phyloP scores from a whole-genome alignment of 2,113 vertebrate genomes.

The Stegostoma tigrinum region DNA sequence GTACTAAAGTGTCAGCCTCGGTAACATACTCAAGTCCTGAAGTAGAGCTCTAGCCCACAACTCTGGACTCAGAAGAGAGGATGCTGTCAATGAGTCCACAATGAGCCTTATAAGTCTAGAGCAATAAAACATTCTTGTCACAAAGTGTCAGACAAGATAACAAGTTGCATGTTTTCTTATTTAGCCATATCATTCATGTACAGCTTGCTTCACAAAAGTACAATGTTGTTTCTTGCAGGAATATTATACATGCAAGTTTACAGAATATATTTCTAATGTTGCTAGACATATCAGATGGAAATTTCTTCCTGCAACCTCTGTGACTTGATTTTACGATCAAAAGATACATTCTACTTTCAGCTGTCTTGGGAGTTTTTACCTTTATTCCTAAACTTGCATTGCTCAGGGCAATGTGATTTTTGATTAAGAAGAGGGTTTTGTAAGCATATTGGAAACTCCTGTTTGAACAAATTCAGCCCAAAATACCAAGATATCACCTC shows the following conservation, averaged over 20 bases:
- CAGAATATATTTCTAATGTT: not conserved
- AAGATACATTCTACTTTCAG: not conserved
- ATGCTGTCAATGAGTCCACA: not conserved
- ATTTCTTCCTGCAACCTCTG: not conserved
- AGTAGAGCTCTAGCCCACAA: not conserved
- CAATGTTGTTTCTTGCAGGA: not conserved
- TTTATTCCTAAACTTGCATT: not conserved
- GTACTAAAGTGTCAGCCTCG: not conserved
- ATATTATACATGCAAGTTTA: not conserved
- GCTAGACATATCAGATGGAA: not conserved
- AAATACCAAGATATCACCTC: not conserved
- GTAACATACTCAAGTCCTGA: not conserved
- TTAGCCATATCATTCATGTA: not conserved
- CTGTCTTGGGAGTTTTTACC: not conserved
- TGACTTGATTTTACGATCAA: not conserved
- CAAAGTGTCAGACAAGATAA: not conserved
- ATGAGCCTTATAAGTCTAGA: not conserved
- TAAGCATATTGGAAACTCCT: not conserved
- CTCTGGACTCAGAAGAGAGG: not conserved
- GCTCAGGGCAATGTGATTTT: not conserved
- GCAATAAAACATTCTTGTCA: not conserved
- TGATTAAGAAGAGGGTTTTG: not conserved
- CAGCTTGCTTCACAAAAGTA: not conserved
- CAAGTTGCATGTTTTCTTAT: not conserved
- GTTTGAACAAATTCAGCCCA: not conserved